Percentiles rank a stretch among this genome's conserved stretches.
Conservation (phyloP, 2,888 invertebrate species). For the Oxytorus armatus region DNA sequence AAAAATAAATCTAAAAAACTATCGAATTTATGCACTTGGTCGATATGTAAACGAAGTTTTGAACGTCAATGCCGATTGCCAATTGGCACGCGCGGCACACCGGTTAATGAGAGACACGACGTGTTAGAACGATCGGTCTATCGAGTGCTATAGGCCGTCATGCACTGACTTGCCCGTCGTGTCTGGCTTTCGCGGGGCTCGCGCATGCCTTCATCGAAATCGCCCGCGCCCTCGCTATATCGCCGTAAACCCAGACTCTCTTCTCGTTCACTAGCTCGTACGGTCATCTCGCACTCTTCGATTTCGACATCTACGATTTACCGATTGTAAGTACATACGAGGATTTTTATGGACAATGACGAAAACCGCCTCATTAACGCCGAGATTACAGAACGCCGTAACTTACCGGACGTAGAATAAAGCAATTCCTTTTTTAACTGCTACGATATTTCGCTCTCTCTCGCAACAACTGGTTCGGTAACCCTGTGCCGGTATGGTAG, state of each 20-base stretch:
- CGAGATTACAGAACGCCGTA: neutral
- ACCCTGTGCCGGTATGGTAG: neutral
- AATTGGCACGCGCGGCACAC: conserved; percentile 52
- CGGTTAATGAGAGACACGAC: conserved; percentile 53
- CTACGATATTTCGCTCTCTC: neutral
- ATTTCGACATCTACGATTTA: conserved; percentile 40
- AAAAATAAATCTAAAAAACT: conserved; percentile 7
- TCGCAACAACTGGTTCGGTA: neutral
- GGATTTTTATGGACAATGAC: neutral
- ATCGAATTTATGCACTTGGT: conserved; percentile 47
- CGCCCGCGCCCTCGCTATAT: conserved; percentile 48
- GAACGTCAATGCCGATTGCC: conserved; percentile 28
- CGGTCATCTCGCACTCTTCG: conserved; percentile 13
- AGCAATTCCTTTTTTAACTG: neutral
- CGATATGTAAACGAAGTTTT: conserved; percentile 35
- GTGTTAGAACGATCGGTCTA: conserved; percentile 63
- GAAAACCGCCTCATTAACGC: conserved; percentile 18
- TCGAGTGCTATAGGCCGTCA: conserved; percentile 75
- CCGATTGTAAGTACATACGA: neutral
- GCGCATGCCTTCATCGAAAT: conserved; percentile 77
- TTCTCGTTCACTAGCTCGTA: conserved; percentile 16
- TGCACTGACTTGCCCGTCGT: conserved; percentile 78
- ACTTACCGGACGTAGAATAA: neutral
- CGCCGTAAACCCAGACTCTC: conserved; percentile 40
- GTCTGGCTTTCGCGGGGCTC: conserved; percentile 72